A percentile compares a stretch with the other conserved stretches of the same genome.
Evolutionary conservation across 1,140 invertebrate species (phyloP).

Genomic region (Drosophila setifemur): DNA sequence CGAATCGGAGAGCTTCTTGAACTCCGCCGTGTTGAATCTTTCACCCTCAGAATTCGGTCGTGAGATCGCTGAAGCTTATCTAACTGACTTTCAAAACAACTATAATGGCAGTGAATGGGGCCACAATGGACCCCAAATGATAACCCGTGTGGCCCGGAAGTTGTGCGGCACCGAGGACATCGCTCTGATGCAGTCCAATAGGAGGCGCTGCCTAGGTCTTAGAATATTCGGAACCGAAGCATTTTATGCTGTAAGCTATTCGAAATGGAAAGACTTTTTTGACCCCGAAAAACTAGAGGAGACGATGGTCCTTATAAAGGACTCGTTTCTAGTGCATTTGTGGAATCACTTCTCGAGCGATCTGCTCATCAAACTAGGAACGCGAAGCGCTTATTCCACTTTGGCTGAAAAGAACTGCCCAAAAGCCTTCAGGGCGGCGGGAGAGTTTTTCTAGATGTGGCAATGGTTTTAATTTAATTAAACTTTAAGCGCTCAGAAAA

Average conservation of each 20-base stretch:
- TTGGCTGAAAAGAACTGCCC: slow-evolving; percentile 86
- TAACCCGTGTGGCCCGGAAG: slow-evolving; percentile 86
- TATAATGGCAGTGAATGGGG: slow-evolving; percentile 87
- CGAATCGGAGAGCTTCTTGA: slow-evolving; percentile 85
- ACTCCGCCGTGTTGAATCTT: slow-evolving; percentile 86
- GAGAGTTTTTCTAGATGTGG: too few species aligned
- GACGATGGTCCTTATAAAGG: slow-evolving; percentile 83
- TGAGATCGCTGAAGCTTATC: slow-evolving; percentile 84
- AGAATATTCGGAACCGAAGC: slow-evolving; percentile 84
- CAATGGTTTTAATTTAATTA: too few species aligned
- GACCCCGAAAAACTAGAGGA: slow-evolving; percentile 81
- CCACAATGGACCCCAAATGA: slow-evolving; percentile 88
- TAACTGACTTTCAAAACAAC: slow-evolving; percentile 84
- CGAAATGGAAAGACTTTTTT: slow-evolving; percentile 86
- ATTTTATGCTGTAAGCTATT: slow-evolving; percentile 87
- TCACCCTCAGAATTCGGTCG: slow-evolving; percentile 84
- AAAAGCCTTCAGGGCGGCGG: slow-evolving; percentile 83
- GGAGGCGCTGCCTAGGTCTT: slow-evolving; percentile 85
- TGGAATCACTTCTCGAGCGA: slow-evolving; percentile 87
- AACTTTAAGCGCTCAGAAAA: too few species aligned
- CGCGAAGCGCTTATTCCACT: slow-evolving; percentile 84
- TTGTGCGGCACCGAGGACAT: slow-evolving; percentile 84
- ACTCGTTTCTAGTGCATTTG: slow-evolving; percentile 86
- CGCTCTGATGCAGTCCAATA: slow-evolving; percentile 84
- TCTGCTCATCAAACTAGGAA: slow-evolving; percentile 81